Evolutionary conservation across 2,113 vertebrate species (phyloP), one percentile per base, ranked within the genome.

Genomic region (Sprattus sprattus): DNA sequence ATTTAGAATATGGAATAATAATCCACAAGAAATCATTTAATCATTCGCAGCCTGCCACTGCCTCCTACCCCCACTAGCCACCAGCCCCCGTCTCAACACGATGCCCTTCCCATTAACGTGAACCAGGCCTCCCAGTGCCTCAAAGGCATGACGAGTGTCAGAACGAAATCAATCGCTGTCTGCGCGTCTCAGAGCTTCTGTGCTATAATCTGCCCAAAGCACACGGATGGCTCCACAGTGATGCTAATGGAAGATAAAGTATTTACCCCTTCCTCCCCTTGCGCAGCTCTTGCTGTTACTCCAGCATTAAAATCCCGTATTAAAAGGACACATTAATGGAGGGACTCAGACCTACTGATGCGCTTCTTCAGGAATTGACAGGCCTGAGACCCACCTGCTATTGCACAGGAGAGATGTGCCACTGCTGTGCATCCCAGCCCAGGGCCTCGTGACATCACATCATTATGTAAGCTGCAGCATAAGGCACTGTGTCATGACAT

Each of bases 1-100:
- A 95, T 95, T 95, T 95, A 94, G 94, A 95, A 95, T 96, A 95
- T 95, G 94, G 95, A 95, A 94, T 94, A 90, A 84, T 95, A 95
- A 95, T 95, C 94, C 94, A 90, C 86, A 18, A 89, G 89, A 92
- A 91, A 93, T 93, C 88, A 93, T 93, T 92, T 94, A 95, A 95
- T 95, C 91, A 92, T 93, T 93, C 89, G 83, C 81, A 89, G 89
- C 88, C 67, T 87, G 88, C 83, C 86, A 75, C 67, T 18, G 0
- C 9, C n/a, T 3, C 32, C 32, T 10, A 28, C 11, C 25, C 67
- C 2, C 64, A 2, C 10, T 15, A 32, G 3, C 1, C 67, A 75
- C 25, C 28, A 75, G 2, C 54, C 67, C 28, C 28, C 28, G 11
- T 75, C 67, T 75, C 67, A 13, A 75, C 67, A 16, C 28, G 25